These are phyloP conservation scores for Ophioninae sp. DNA, from an alignment of 2,888 invertebrate genomes.

Conservation along the genomic window DNA sequence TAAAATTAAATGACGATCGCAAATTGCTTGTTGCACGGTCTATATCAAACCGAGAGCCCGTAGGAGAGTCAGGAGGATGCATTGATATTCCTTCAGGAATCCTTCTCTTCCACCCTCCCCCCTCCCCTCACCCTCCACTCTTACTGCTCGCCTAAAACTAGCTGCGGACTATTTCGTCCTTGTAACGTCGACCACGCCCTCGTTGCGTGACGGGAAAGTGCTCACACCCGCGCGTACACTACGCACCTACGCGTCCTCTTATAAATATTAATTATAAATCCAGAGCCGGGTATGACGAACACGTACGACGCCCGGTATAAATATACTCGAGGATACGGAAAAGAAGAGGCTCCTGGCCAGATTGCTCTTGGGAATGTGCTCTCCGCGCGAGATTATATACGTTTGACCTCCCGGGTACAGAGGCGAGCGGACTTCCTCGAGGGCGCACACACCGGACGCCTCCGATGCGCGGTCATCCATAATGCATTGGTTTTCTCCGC, in stretches of 20 bases:
- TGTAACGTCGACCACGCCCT: background rate
- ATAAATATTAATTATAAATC: too few relatives aligned
- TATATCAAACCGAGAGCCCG: background rate
- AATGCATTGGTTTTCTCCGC: conserved; percentile 71
- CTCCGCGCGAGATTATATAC: conserved; percentile 10
- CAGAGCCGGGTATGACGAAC: background rate
- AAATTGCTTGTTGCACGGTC: conserved; percentile 49
- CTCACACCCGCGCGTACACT: too few relatives aligned
- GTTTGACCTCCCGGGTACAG: conserved; percentile 60
- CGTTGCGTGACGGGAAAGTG: background rate
- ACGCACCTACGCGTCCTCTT: too few relatives aligned
- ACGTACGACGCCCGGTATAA: background rate
- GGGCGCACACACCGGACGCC: conserved; percentile 53
- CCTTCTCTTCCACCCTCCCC: too few relatives aligned
- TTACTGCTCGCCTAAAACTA: too few relatives aligned
- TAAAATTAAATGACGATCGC: conserved; percentile 71
- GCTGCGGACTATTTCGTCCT: too few relatives aligned
- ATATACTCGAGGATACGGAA: background rate
- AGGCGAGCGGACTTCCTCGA: conserved; percentile 49
- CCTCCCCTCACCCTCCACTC: too few relatives aligned
- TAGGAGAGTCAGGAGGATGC: background rate
- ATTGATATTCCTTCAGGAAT: too few relatives aligned
- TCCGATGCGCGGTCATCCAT: conserved; percentile 68
- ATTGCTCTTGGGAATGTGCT: conserved; percentile 32
- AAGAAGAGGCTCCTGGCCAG: conserved; percentile 47